Conservation (phyloP, 2,888 invertebrate genomes). For the Coecobrya sp. region DNA sequence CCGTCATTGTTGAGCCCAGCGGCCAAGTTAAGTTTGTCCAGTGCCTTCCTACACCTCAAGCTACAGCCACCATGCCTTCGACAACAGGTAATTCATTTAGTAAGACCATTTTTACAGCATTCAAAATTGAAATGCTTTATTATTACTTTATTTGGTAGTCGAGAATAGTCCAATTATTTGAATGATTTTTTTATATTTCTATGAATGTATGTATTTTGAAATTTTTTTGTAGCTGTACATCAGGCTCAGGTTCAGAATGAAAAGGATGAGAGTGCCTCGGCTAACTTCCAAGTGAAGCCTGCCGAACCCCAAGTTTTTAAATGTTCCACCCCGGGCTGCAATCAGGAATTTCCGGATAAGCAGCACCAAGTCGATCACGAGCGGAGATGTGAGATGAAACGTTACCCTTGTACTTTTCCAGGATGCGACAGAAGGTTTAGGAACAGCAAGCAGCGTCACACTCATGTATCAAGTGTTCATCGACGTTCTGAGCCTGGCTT, state of each 20-base stretch:
- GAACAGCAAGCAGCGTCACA: constrained; percentile 82
- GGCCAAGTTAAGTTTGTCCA: constrained; percentile 81
- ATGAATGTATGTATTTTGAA: background rate
- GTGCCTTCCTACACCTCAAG: constrained; percentile 80
- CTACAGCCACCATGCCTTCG: constrained; percentile 75
- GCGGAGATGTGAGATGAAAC: constrained; percentile 80
- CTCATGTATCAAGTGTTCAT: constrained; percentile 81
- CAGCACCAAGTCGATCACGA: constrained; percentile 81
- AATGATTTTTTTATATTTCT: no score
- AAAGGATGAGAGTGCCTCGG: constrained; percentile 81
- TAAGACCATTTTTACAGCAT: no score
- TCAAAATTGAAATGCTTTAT: background rate
- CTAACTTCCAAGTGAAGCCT: constrained; percentile 69
- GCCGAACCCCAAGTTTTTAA: constrained; percentile 74
- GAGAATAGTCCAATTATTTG: no score
- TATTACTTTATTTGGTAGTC: background rate
- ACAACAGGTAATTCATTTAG: constrained; percentile 63
- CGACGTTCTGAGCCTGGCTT: constrained; percentile 79
- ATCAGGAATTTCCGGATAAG: constrained; percentile 77
- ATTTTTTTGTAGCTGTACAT: constrained; percentile 65
- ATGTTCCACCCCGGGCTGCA: constrained; percentile 81
- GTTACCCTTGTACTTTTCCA: constrained; percentile 81
- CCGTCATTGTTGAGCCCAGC: constrained; percentile 78
- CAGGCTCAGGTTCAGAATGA: constrained; percentile 78
- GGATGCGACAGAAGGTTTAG: constrained; percentile 82